A percentile compares a stretch with the other conserved stretches of the same genome.
phyloP scores from a whole-genome alignment of 2,888 invertebrate species.

The Atethmia centrago region DNA sequence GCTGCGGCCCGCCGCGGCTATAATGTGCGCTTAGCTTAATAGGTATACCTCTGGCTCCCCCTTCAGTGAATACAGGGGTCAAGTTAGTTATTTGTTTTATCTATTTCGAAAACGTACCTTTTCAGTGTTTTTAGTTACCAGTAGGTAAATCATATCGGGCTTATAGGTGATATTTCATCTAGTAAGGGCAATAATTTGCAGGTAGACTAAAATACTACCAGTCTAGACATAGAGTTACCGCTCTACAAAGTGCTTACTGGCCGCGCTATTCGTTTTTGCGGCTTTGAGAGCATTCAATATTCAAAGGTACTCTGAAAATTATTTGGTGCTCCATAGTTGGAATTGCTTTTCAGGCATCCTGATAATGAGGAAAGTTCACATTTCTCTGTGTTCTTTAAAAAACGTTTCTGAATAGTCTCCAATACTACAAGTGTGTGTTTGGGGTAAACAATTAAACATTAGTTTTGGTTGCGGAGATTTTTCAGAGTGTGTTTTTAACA shows the following conservation, averaged over 20 bases:
- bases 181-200: constrained; percentile 30
- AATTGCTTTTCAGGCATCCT: neutral
- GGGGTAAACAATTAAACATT: neutral
- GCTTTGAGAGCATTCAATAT: neutral
- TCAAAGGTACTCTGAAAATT: neutral
- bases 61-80: no score
- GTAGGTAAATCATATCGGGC: neutral
- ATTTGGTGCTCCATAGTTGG: neutral
- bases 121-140: constrained; percentile 8
- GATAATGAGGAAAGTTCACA: neutral
- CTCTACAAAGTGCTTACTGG: constrained; percentile 19
- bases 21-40: no score
- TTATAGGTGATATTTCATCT: constrained; percentile 49
- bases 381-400: neutral
- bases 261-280: constrained; percentile 32
- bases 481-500: neutral
- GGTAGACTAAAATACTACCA: constrained; percentile 23
- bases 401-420: neutral
- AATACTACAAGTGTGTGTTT: neutral
- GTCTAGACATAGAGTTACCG: constrained; percentile 28
- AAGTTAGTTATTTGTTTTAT: neutral
- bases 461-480: neutral
- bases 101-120: neutral
- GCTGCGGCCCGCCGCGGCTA: no score
- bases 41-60: neutral